A percentile compares a stretch with the other conserved stretches of the same genome.
Evolutionary conservation across 2,113 vertebrate genomes (phyloP).

Genomic region (Brachyistius frenatus): DNA sequence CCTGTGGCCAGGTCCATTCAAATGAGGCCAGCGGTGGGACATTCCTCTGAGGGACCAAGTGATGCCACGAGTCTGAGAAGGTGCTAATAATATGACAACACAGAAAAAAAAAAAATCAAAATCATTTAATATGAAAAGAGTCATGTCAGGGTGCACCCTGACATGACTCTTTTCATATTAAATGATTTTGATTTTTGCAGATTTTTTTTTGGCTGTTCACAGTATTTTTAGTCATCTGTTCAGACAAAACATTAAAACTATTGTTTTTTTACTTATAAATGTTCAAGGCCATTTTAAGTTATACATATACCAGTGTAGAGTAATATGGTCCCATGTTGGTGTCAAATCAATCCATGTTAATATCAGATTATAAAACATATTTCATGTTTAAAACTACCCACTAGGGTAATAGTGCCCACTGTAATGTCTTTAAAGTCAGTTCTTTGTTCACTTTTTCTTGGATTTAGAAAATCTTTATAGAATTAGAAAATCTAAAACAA

Average conservation of each 20-base stretch:
- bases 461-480: conserved; percentile 75
- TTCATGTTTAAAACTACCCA: neutral
- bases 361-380: neutral
- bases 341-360: neutral
- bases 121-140: too few relatives aligned
- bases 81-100: conserved; percentile 66
- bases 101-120: neutral
- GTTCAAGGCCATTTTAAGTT: neutral
- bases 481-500: too few relatives aligned
- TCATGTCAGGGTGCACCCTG: too few relatives aligned
- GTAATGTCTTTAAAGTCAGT: conserved; percentile 60
- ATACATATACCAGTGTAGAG: too few relatives aligned
- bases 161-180: conserved; percentile 13
- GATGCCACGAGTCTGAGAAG: conserved; percentile 84
- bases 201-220: conserved; percentile 75
- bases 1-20: conserved; percentile 75
- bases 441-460: conserved; percentile 83
- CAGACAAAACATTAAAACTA: neutral
- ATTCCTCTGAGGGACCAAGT: conserved; percentile 82
- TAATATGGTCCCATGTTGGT: too few relatives aligned
- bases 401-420: neutral
- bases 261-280: neutral
- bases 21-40: conserved; percentile 77
- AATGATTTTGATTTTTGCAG: neutral
- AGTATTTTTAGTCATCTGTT: conserved; percentile 78